phyloP scores from a whole-genome alignment of 2,888 invertebrate genomes.

The Polydrusus pterygomalis region DNA sequence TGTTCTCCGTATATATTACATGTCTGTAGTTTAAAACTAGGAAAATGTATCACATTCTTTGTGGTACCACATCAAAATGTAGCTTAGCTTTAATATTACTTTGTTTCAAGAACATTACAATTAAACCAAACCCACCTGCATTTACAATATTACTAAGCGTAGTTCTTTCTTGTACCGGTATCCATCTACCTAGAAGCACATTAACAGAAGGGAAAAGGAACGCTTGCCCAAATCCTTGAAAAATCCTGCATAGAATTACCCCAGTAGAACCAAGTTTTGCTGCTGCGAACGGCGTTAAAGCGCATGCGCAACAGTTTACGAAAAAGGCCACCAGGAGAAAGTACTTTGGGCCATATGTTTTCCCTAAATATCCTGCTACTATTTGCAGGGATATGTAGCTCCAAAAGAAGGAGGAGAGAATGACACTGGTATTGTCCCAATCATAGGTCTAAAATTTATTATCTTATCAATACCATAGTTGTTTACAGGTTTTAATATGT shows the following conservation, averaged over 20 bases:
- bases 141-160: conserved; percentile 78
- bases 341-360: conserved; percentile 83
- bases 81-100: too few relatives aligned
- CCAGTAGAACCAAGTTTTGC: conserved; percentile 55
- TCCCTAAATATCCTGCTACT: conserved; percentile 75
- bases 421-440: conserved; percentile 64
- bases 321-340: conserved; percentile 76
- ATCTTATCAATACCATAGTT: too few relatives aligned
- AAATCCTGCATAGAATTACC: conserved; percentile 57
- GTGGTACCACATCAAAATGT: too few relatives aligned
- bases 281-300: conserved; percentile 73
- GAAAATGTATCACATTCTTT: too few relatives aligned
- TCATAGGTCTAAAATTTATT: conserved; percentile 30
- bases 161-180: conserved; percentile 80
- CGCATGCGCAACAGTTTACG: conserved; percentile 76
- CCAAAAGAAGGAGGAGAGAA: conserved; percentile 87
- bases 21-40: too few relatives aligned
- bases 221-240: conserved; percentile 77
- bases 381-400: conserved; percentile 76
- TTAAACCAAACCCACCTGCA: conserved; percentile 68
- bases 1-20: too few relatives aligned
- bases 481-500: too few relatives aligned
- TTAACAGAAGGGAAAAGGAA: conserved; percentile 82
- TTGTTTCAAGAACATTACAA: too few relatives aligned
- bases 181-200: conserved; percentile 84